Percentiles rank a stretch among this genome's conserved stretches.
phyloP scores from a whole-genome alignment of 2,797 vertebrate genomes.

The Danio jaintianensis region DNA sequence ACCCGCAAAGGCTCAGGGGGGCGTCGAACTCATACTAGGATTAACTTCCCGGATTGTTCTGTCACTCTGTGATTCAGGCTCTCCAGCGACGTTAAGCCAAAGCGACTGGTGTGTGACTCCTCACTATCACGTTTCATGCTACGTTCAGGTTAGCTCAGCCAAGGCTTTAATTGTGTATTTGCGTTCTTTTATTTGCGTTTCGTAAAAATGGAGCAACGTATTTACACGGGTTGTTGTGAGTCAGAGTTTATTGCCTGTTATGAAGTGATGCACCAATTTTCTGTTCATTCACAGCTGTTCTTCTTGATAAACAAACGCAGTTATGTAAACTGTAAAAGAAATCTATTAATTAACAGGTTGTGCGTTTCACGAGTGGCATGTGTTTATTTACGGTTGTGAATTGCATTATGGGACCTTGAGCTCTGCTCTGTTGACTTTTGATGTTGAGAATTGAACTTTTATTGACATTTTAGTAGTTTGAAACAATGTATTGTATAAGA shows the following conservation, averaged over 20 bases:
- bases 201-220: neutral
- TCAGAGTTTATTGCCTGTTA: conserved; percentile 64
- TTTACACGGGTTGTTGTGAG: neutral
- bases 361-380: no score
- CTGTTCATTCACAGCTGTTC: conserved; percentile 63
- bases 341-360: no score
- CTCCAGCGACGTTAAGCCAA: conserved; percentile 6
- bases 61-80: conserved; percentile 21
- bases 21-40: conserved; percentile 44
- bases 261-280: conserved; percentile 61
- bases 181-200: neutral
- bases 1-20: conserved; percentile 37
- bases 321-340: conserved; percentile 38
- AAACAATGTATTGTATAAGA: no score
- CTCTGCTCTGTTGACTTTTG: no score
- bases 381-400: no score
- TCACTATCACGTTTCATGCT: conserved; percentile 34
- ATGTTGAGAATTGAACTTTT: no score
- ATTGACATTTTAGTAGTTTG: no score
- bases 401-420: no score
- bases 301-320: conserved; percentile 15
- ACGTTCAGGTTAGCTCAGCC: neutral
- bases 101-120: conserved; percentile 23
- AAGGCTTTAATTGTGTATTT: neutral
- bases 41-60: conserved; percentile 27